These are phyloP conservation scores for Xanthostigma xanthostigma DNA, from an alignment of 2,888 invertebrate genomes.

Conservation along the genomic window DNA sequence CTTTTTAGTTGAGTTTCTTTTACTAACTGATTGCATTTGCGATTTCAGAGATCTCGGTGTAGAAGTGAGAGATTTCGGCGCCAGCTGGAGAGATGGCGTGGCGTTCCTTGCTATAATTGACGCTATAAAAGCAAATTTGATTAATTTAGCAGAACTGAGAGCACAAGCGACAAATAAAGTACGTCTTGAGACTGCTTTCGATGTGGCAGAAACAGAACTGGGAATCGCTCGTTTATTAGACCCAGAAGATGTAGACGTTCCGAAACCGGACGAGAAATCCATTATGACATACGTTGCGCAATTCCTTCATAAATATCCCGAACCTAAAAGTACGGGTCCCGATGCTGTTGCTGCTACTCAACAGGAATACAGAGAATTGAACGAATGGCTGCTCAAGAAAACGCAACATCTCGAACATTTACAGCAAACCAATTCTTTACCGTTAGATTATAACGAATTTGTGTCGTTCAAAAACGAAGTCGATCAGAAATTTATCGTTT, in stretches of 20 bases:
- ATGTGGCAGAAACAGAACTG: conserved; percentile 78
- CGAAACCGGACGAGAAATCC: conserved; percentile 91
- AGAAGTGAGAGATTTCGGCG: conserved; percentile 84
- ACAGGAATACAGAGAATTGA: conserved; percentile 63
- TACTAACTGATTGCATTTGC: too few relatives aligned
- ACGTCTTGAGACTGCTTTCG: conserved; percentile 83
- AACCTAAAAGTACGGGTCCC: conserved; percentile 61
- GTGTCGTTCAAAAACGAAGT: conserved; percentile 61
- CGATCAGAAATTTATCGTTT: conserved; percentile 53
- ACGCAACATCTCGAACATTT: conserved; percentile 62
- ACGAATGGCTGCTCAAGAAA: conserved; percentile 69
- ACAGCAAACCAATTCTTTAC: conserved; percentile 57
- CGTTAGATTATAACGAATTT: conserved; percentile 71
- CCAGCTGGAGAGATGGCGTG: conserved; percentile 90
- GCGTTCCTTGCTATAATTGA: conserved; percentile 93
- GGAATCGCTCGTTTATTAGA: conserved; percentile 86
- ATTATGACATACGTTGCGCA: conserved; percentile 98
- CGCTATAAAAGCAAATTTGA: conserved; percentile 82
- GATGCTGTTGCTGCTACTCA: conserved; percentile 66
- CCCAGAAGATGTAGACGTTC: conserved; percentile 91
- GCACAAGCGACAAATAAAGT: conserved; percentile 55
- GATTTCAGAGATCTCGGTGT: conserved; percentile 63
- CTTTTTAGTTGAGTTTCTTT: not conserved
- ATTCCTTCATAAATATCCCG: conserved; percentile 89
- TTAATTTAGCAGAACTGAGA: conserved; percentile 73